Percentiles rank a stretch among this genome's conserved stretches.
Conservation (phyloP, 2,113 vertebrate genomes). For the Falcunculus frontatus region DNA sequence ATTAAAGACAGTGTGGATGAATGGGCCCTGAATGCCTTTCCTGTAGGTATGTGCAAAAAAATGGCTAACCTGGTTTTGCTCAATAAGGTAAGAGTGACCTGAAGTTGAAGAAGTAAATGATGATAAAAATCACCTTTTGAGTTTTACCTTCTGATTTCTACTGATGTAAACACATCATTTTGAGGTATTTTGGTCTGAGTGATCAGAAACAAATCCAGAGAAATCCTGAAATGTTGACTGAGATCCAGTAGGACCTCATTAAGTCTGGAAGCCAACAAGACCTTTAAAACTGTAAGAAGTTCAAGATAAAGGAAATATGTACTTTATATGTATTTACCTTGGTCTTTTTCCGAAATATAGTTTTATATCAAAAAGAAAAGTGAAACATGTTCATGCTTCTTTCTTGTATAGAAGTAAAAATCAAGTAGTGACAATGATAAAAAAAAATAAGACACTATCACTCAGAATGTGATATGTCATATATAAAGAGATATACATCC, state of each 20-base stretch:
- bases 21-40: neutral
- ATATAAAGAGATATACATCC: neutral
- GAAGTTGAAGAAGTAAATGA: neutral
- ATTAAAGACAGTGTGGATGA: neutral
- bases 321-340: neutral
- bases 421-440: neutral
- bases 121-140: neutral
- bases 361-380: neutral
- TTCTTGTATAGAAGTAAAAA: neutral
- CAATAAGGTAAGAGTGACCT: neutral
- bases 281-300: neutral
- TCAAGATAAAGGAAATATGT: neutral
- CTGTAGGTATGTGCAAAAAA: neutral
- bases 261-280: neutral
- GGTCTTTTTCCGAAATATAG: neutral
- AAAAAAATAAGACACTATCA: neutral
- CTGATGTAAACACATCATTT: neutral
- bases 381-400: neutral
- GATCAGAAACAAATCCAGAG: neutral
- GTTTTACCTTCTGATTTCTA: neutral
- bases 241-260: neutral
- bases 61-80: neutral
- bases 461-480: neutral
- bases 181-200: neutral
- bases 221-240: neutral